Evolutionary conservation across 2,113 vertebrate genomes (phyloP).

Genomic region (Mormyrus lacerda): DNA sequence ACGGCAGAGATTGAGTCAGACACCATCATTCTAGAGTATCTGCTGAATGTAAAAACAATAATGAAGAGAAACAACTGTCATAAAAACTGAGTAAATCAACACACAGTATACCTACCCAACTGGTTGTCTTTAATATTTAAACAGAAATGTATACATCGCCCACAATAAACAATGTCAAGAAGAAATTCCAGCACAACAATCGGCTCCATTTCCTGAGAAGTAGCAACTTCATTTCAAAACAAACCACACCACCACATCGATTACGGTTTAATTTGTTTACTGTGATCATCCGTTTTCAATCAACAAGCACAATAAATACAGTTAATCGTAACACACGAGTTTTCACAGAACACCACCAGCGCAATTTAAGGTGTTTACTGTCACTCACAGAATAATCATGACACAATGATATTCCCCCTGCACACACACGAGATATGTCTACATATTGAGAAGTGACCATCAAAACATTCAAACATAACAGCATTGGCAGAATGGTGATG

Average conservation of each 20-base stretch:
- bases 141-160: conserved; percentile 20
- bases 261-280: background rate
- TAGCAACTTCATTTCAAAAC: background rate
- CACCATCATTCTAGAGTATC: background rate
- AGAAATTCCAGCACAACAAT: background rate
- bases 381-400: background rate
- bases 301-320: conserved; percentile 12
- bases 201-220: background rate
- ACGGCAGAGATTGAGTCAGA: background rate
- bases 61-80: background rate
- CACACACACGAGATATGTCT: background rate
- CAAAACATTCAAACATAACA: background rate
- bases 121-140: conserved; percentile 42
- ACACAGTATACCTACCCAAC: conserved; percentile 16
- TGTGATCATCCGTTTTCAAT: background rate
- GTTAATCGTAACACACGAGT: background rate
- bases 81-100: background rate
- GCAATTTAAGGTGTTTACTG: background rate
- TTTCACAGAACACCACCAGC: background rate
- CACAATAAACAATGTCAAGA: conserved; percentile 23
- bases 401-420: background rate
- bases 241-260: background rate
- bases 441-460: background rate
- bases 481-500: background rate
- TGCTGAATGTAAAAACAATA: background rate